Base-by-base conservation (phyloP, 2,888 invertebrate species). In the Volucella zonaria region DNA sequence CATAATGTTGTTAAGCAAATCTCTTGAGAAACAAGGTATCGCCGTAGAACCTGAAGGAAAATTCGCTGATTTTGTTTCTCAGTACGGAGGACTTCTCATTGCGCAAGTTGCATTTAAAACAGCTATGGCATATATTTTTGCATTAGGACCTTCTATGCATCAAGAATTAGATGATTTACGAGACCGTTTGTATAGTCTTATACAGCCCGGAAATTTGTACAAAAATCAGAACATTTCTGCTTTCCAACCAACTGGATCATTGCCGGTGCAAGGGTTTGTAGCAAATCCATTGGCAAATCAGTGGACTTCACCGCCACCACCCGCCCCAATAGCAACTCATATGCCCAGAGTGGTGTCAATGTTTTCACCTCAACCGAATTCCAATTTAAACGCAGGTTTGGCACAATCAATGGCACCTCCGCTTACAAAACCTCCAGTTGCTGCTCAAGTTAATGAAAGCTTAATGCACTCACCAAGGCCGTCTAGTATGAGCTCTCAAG, bases 21-120 rank as follows among this genome's bases (percentile, higher is more conserved):
- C 97, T 0, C 93, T 95, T 23, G 95, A 95, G 88, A 91, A 93
- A 61, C 94, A 94, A 89, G 95, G 95, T n/a, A 91, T 93, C 77
- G 90, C 91, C 64, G 92, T 93, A 12, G 92, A 93, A 92, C 91
- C 94, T 2, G 94, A 94, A 58, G 95, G 95, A 9, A 93, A 94
- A 66, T 93, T 97, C 85, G 96, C 96, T 0, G 92, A 94, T 11
- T 93, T 97, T 38, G 92, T 98, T 64, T 93, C 94, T 0, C 94
- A 94, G 88, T 98, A 98, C 92, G 97, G 97, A n/a, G 94, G 94
- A 43, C 93, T 97, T 9, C 92, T 98, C 70, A 97, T 97, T 0
- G 94, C 96, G 0, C 98, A 98, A 91, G 98, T 98, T 59, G 95
- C 95, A 87, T 93, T 98, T 18, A 93, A 94, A 76, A 94, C 95